These are phyloP conservation scores for Muscidifurax raptorellus DNA, from an alignment of 1,140 invertebrate species.

Conservation along the genomic window DNA sequence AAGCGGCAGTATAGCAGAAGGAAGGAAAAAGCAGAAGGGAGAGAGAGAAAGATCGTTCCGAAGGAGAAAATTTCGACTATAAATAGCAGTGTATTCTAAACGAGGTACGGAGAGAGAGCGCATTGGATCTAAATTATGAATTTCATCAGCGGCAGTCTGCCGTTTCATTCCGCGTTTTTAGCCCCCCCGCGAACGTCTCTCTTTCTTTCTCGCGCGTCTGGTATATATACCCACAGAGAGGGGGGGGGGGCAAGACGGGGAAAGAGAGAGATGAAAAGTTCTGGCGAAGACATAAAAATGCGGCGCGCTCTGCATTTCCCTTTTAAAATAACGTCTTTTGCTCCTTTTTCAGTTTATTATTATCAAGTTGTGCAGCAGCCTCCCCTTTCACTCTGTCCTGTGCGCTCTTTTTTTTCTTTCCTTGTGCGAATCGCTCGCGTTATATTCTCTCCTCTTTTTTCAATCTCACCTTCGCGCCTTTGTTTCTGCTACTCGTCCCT, in stretches of 20 bases:
- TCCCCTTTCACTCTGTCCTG: conserved; percentile 43
- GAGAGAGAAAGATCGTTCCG: conserved; percentile 59
- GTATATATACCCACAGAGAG: conserved; percentile 21
- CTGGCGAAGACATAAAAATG: conserved; percentile 76
- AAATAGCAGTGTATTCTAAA: conserved; percentile 77
- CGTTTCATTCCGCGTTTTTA: conserved; percentile 75
- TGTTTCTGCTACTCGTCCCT: conserved; percentile 5
- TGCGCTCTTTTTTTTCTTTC: background rate
- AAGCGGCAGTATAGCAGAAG: conserved; percentile 5
- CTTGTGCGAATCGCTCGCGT: conserved; percentile 7
- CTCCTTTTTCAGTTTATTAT: conserved; percentile 75
- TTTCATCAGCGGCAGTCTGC: conserved; percentile 76
- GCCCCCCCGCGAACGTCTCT: conserved; percentile 56
- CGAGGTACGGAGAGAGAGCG: conserved; percentile 72
- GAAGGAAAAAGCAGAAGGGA: conserved; percentile 27
- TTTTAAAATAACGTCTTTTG: conserved; percentile 75
- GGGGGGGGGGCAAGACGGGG: conserved; percentile 12
- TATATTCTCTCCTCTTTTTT: conserved; percentile 40
- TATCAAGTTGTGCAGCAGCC: conserved; percentile 69
- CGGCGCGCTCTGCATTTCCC: conserved; percentile 73
- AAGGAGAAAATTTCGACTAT: conserved; percentile 75
- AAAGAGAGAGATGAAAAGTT: conserved; percentile 74
- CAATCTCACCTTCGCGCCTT: conserved; percentile 41
- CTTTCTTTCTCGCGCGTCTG: conserved; percentile 33
- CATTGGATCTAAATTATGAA: conserved; percentile 77